Evolutionary conservation across 2,797 vertebrate species (phyloP), one percentile per base, ranked within the genome.

Genomic region (Lagorchestes hirsutus): DNA sequence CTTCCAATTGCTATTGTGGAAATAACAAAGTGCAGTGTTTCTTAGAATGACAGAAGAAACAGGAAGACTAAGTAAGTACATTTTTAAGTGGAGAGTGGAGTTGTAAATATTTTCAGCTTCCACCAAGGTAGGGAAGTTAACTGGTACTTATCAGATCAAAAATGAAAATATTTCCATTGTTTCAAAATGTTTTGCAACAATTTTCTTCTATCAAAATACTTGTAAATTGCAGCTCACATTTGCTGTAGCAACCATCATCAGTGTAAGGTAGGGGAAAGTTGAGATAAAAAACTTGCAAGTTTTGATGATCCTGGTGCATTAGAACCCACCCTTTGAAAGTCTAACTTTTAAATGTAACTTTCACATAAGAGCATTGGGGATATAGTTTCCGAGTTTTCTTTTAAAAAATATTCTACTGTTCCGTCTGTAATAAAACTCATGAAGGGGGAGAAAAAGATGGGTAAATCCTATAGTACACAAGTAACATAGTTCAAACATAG

Each of bases 81-180:
- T 95, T 96, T 93, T 97, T 91, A 94, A 96, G 54, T 55, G 96
- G 94, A 95, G 55, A 91, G 54, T 91, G 94, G 92, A 54, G 95
- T 96, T 82, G 18, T 91, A 95, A 96, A 96, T 55, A 96, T 94
- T 87, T 50, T 96, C 92, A 55, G 59, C 97, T 97, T 97, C 59
- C 97, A 97, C 96, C 94, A 96, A 22, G 93, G 82, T 92, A 90
- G 92, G 93, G 97, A 97, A 96, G 31, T 96, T 87, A 87, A 87
- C 40, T 87, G 22, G 40, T 87, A 87, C n/a, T 18, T 95, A 95
- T 95, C 40, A 57, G 92, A 91, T 27, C 74, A 87, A 97, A 95
- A 98, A 97, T 62, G 92, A 91, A 97, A 97, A 95, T 97, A 95
- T 96, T 98, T 97, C 97, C 40, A 95, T 50, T 95, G 40, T 96